Evolutionary conservation across 2,797 vertebrate genomes (phyloP), one percentile per base, ranked within the genome.

Genomic region (Mormyrops attenuatus): DNA sequence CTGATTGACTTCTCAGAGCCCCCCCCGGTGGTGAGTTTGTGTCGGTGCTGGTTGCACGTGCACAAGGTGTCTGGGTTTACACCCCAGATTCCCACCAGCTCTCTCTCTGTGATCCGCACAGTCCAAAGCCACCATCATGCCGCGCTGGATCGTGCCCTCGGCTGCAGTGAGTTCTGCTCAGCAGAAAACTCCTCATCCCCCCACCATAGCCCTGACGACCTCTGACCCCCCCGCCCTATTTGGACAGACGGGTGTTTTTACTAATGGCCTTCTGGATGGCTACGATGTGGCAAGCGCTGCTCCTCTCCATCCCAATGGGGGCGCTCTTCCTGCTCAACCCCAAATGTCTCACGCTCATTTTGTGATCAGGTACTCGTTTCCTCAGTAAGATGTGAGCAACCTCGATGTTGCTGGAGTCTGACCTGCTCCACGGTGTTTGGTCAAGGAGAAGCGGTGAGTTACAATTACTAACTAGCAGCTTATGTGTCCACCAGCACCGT

Each of bases 1-100:
- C 96, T 99, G 91, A 98, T 98, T 69, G 98, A 99, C 93, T 98
- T 97, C 94, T 96, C 97, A 9, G 97, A 98, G 93, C 94, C 95
- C 13, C 91, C 94, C 90, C 96, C 97, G 90, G 94, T 93, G 92
- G 98, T 98, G 95, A 88, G 94, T 92, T 47, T 60, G 69, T 20
- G 38, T 41, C 26, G 26, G 26, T 69, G 63, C 77, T 73, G 44
- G 6, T 47, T 34, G 4, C 17, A 5, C 63, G 2, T 15, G 80
- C 44, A 5, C 63, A 34, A 69, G 63, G 80, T 5, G 5, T 22
- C 80, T 85, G 3, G 8, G 41, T 85, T 47, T 47, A 4, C n/a
- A 1, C 8, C 2, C 17, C 49, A n/a, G 80, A 26, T 41, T 85
- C 41, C 50, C 8, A 85, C 8, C n/a, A 5, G 7, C 7, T 90